Evolutionary conservation across 2,888 invertebrate species (phyloP), one percentile per base, ranked within the genome.

Genomic region (Cataglyphis altisquamis): DNA sequence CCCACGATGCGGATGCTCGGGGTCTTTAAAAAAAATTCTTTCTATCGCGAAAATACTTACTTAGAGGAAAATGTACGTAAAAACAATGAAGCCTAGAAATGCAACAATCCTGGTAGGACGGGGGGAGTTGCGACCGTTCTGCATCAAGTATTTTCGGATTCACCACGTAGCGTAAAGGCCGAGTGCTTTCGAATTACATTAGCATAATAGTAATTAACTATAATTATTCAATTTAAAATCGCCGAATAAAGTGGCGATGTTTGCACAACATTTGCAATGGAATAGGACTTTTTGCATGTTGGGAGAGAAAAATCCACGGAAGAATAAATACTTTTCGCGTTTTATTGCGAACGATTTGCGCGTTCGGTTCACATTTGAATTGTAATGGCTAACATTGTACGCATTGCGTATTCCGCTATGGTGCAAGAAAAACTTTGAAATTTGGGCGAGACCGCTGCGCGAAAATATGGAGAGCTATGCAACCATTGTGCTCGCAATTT

Each of bases 211-310:
- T 36, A 80, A 60, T 80, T 80, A 80, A 72, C 60, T 57, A 45
- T 78, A 78, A 77, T 67, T 77, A 77, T 77, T 77, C 75, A 67
- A 77, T 77, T 77, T 67, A 77, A 77, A 77, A 52, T 25, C 73
- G 32, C 55, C 57, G 32, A 63, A 36, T 39, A 21, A 81, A 29
- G 62, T 73, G 60, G 2, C 52, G 21, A n/a, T 73, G 74, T 81
- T 81, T 74, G n/a, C 62, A 21, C 10, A 63, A 81, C 62, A 48
- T 81, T 81, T 48, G 48, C 62, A 41, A 39, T 21, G 6, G 57
- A 70, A 41, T 32, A 25, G 57, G 21, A 70, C 41, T 57, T 41
- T n/a, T 41, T n/a, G 48, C 74, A 48, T n/a, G 39, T 39, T 15
- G 39, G 12, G 10, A 3, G 10, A 25, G 57, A 32, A 39, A 74